A percentile compares a stretch with the other conserved stretches of the same genome.
These are phyloP conservation scores for Apeira syringaria DNA, from an alignment of 2,888 invertebrate species.

Conservation along the genomic window DNA sequence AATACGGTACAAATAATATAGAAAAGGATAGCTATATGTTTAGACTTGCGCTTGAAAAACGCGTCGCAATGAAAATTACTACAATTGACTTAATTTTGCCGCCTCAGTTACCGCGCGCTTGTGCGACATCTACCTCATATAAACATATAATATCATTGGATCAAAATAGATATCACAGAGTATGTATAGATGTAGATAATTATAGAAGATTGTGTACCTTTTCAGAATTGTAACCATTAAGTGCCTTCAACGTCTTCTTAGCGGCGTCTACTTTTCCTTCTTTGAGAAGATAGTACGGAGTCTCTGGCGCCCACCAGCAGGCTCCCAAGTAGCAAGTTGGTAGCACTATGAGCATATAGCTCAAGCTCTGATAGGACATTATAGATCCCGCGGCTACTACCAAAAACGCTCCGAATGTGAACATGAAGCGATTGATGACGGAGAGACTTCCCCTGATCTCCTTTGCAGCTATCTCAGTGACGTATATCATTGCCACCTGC, in stretches of 20 bases:
- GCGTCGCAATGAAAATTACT: no score
- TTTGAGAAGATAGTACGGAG: slow-evolving; percentile 82
- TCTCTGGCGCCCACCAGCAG: slow-evolving; percentile 81
- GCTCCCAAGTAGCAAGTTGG: slow-evolving; percentile 68
- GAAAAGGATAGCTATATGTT: no score
- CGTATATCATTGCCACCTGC: slow-evolving; percentile 64
- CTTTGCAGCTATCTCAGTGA: slow-evolving; percentile 68
- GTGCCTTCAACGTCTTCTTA: slow-evolving; percentile 49
- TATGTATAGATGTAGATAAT: no score
- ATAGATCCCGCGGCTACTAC: slow-evolving; percentile 61
- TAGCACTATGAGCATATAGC: slow-evolving; percentile 65
- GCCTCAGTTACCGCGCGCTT: no score
- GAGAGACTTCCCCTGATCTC: slow-evolving; percentile 62
- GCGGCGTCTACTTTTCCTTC: slow-evolving; percentile 66
- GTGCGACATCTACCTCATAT: no score
- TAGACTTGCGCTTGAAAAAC: no score
- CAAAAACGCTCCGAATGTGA: slow-evolving; percentile 59
- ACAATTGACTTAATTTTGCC: no score
- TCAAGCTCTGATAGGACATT: slow-evolving; percentile 52
- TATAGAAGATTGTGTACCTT: no score
- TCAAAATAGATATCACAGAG: no score
- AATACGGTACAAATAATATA: no score
- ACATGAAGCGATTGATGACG: slow-evolving; percentile 51
- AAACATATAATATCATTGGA: no score
- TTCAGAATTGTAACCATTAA: slow-evolving; percentile 55